phyloP scores from a whole-genome alignment of 2,797 vertebrate species.

The Austrolebias charrua region DNA sequence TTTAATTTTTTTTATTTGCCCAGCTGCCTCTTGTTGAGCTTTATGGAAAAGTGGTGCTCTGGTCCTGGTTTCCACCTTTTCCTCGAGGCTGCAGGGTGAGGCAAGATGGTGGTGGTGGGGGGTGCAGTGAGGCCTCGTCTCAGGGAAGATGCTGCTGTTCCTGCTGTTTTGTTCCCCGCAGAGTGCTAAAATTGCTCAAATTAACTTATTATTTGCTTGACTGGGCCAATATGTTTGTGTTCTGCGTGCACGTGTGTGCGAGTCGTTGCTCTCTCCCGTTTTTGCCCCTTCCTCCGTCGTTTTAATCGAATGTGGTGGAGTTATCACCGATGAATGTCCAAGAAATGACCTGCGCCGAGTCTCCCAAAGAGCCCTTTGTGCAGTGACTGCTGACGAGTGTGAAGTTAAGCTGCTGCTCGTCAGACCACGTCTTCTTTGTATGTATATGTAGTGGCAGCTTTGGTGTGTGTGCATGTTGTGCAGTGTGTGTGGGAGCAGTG shows the following conservation, averaged over 20 bases:
- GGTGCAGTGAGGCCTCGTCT: constrained; percentile 60
- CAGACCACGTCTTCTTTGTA: too few relatives aligned
- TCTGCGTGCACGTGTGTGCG: constrained; percentile 68
- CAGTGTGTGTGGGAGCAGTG: constrained; percentile 47
- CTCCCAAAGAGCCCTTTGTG: constrained; percentile 51
- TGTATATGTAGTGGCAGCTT: constrained; percentile 9
- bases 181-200: constrained; percentile 85
- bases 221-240: constrained; percentile 85
- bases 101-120: constrained; percentile 28
- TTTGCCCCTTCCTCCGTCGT: constrained; percentile 38
- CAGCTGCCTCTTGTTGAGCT: constrained; percentile 13
- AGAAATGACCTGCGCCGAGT: constrained; percentile 66
- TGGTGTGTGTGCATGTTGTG: constrained; percentile 22
- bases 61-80: constrained; percentile 33
- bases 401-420: constrained; percentile 13
- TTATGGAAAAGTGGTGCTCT: constrained; percentile 43
- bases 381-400: constrained; percentile 30
- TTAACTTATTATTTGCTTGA: constrained; percentile 89
- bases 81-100: constrained; percentile 34
- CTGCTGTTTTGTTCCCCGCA: constrained; percentile 80
- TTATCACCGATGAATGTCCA: constrained; percentile 69
- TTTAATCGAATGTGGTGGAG: constrained; percentile 79
- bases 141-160: constrained; percentile 68
- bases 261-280: constrained; percentile 47
- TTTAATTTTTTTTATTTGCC: constrained; percentile 19